Conservation (phyloP, 2,797 vertebrate genomes). For the Thalassophryne amazonica region DNA sequence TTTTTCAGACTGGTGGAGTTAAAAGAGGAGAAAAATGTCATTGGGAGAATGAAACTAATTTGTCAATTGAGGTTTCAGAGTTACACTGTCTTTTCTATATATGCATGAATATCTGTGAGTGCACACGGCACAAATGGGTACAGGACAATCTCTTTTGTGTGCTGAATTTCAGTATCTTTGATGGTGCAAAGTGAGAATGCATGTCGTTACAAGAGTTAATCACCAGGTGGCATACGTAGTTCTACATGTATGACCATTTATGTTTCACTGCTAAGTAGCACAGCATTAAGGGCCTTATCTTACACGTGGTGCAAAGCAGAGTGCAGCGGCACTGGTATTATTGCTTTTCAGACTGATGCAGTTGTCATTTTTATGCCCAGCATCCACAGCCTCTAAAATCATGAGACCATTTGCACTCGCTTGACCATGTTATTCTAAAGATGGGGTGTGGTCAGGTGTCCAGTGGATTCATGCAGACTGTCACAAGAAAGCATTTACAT, state of each 20-base stretch:
- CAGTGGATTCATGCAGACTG: too few species aligned
- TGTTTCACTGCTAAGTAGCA: neutral
- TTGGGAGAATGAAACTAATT: slow-evolving; percentile 17
- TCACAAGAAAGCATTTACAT: too few species aligned
- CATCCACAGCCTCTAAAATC: too few species aligned
- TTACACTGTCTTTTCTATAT: too few species aligned
- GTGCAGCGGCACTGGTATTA: too few species aligned
- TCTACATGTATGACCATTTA: slow-evolving; percentile 25
- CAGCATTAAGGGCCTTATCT: too few species aligned
- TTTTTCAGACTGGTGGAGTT: slow-evolving; percentile 24
- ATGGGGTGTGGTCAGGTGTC: too few species aligned
- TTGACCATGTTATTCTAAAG: too few species aligned
- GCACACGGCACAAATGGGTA: neutral
- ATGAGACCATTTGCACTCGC: too few species aligned
- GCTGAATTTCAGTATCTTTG: slow-evolving; percentile 13
- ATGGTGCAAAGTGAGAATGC: neutral
- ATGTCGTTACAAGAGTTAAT: slow-evolving; percentile 21
- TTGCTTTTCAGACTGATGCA: too few species aligned
- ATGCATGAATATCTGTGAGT: neutral
- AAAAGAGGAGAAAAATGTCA: slow-evolving; percentile 25
- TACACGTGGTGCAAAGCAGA: too few species aligned
- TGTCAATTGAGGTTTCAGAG: slow-evolving; percentile 16
- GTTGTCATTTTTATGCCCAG: too few species aligned
- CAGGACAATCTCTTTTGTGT: slow-evolving; percentile 1
- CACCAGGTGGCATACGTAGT: slow-evolving; percentile 61